phyloP scores from a whole-genome alignment of 2,888 invertebrate species.

The Temnothorax ravouxi region DNA sequence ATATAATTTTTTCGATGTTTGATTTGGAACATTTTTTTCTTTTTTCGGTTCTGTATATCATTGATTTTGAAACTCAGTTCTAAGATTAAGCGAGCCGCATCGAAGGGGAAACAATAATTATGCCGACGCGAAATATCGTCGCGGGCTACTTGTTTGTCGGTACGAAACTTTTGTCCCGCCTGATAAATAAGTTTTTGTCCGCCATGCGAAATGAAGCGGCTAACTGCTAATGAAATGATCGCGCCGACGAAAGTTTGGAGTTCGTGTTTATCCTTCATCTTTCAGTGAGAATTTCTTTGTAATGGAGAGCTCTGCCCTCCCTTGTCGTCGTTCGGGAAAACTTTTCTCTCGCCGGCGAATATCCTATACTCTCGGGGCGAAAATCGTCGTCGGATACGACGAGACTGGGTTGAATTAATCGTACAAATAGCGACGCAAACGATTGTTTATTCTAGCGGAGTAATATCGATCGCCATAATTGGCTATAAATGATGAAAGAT shows the following conservation, averaged over 20 bases:
- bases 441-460: neutral
- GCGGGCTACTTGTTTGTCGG: slow-evolving; percentile 60
- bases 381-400: slow-evolving; percentile 7
- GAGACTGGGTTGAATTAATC: slow-evolving; percentile 37
- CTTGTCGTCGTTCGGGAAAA: slow-evolving; percentile 29
- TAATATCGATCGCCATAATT: neutral
- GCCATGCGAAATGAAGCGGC: slow-evolving; percentile 40
- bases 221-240: slow-evolving; percentile 70
- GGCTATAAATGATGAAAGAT: slow-evolving; percentile 1
- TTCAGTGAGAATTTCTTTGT: slow-evolving; percentile 60
- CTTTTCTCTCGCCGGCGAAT: slow-evolving; percentile 27
- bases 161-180: slow-evolving; percentile 41
- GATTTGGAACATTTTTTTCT: neutral
- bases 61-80: neutral
- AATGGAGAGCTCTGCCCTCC: slow-evolving; percentile 33
- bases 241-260: slow-evolving; percentile 46
- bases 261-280: slow-evolving; percentile 71
- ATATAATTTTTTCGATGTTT: neutral
- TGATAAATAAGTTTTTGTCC: slow-evolving; percentile 67
- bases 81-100: slow-evolving; percentile 33
- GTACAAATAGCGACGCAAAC: slow-evolving; percentile 6
- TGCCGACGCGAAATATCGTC: slow-evolving; percentile 40
- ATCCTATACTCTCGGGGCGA: slow-evolving; percentile 14
- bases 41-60: neutral
- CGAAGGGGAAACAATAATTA: slow-evolving; percentile 61